phyloP scores from a whole-genome alignment of 2,888 invertebrate genomes.

The Alitta virens region DNA sequence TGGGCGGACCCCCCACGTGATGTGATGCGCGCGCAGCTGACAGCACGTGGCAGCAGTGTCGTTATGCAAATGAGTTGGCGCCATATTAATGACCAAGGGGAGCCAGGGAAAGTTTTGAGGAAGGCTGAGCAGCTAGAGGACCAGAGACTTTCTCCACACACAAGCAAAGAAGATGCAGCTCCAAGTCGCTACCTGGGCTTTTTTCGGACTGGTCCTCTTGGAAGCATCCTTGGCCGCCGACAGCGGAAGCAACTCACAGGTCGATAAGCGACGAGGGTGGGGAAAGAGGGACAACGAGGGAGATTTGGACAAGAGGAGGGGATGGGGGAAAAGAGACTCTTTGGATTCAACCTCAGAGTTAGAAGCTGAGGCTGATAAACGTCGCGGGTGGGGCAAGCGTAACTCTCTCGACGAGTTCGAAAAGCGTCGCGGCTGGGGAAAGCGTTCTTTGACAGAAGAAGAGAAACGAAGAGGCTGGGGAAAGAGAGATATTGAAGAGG shows the following conservation, averaged over 20 bases:
- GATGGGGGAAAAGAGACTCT: constrained; percentile 8
- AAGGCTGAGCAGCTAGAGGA: too few relatives aligned
- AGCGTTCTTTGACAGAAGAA: not conserved
- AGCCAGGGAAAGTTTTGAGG: too few relatives aligned
- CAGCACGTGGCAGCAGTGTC: too few relatives aligned
- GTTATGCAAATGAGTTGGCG: too few relatives aligned
- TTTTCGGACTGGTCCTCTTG: not conserved
- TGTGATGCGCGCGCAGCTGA: too few relatives aligned
- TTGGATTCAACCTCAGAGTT: not conserved
- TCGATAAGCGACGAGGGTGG: constrained; percentile 22
- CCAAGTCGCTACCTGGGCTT: not conserved
- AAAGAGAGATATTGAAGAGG: not conserved
- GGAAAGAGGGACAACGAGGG: constrained; percentile 8
- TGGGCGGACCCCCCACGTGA: too few relatives aligned
- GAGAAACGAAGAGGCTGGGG: constrained; percentile 20
- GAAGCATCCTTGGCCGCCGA: not conserved
- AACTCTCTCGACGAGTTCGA: not conserved
- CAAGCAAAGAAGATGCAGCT: not conserved
- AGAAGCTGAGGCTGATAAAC: constrained; percentile 14
- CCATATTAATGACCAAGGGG: too few relatives aligned
- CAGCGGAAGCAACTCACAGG: not conserved
- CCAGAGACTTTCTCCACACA: not conserved
- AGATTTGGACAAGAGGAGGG: constrained; percentile 10
- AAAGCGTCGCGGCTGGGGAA: constrained; percentile 17
- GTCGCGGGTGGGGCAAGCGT: constrained; percentile 22